These are phyloP conservation scores for Progne subis DNA, from an alignment of 2,113 vertebrate species.

Conservation along the genomic window DNA sequence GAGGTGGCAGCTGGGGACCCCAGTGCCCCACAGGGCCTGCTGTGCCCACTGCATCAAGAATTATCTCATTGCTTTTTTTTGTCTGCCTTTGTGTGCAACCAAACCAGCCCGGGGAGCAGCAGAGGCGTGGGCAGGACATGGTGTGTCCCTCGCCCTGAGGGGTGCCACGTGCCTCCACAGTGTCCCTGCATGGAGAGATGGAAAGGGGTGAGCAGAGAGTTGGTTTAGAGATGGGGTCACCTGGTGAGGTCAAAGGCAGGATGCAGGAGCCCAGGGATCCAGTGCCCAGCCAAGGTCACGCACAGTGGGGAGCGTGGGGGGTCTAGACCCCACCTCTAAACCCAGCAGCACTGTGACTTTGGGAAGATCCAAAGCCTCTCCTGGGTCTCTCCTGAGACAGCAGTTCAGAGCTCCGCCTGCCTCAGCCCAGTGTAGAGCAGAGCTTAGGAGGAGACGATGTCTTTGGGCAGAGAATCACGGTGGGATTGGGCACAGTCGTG, in stretches of 20 bases:
- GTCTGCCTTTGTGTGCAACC: not conserved
- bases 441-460: not conserved
- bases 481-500: not conserved
- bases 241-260: not conserved
- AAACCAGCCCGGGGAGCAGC: not conserved
- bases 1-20: not conserved
- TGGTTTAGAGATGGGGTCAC: not conserved
- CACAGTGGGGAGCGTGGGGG: fast-evolving
- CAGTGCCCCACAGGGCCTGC: not conserved
- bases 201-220: not conserved
- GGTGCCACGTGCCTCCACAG: not conserved
- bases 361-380: not conserved
- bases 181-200: not conserved
- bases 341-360: not conserved
- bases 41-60: not conserved
- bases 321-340: not conserved
- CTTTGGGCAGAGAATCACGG: not conserved
- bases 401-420: not conserved
- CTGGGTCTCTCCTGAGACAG: not conserved
- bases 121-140: not conserved
- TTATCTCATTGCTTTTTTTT: not conserved
- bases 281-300: not conserved
- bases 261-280: not conserved
- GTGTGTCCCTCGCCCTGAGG: not conserved
- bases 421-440: not conserved